Evolutionary conservation across 2,888 invertebrate species (phyloP).

Genomic region (Adelphocoris suturalis): DNA sequence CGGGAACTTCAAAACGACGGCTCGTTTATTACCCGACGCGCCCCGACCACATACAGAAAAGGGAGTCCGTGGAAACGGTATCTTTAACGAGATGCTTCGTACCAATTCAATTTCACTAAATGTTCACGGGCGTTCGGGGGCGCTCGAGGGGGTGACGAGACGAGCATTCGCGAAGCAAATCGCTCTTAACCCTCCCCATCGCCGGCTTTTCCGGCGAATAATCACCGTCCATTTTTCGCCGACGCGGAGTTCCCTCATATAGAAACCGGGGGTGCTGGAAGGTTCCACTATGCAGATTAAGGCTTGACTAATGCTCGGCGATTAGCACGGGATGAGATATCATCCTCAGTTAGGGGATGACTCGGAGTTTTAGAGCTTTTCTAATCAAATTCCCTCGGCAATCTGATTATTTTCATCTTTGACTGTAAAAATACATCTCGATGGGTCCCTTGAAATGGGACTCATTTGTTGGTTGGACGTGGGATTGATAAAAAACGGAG

Average conservation of each 20-base stretch:
- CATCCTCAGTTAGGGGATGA: conserved; percentile 8
- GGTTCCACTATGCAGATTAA: conserved; percentile 62
- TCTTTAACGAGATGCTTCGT: conserved; percentile 64
- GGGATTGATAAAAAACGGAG: conserved; percentile 48
- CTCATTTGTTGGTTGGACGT: conserved; percentile 37
- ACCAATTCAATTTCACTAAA: conserved; percentile 70
- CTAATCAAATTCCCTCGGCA: conserved; percentile 62
- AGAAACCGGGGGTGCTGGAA: neutral
- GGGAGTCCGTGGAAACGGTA: conserved; percentile 48
- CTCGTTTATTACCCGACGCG: conserved; percentile 5
- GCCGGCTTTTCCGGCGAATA: conserved; percentile 46
- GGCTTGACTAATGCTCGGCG: conserved; percentile 63
- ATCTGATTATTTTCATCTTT: conserved; percentile 67
- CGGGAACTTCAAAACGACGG: conserved; percentile 29
- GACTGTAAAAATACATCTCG: conserved; percentile 36
- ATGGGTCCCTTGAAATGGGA: neutral
- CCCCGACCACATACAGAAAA: conserved; percentile 21
- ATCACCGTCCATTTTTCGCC: conserved; percentile 65
- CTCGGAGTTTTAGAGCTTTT: conserved; percentile 45
- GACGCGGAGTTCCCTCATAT: conserved; percentile 29
- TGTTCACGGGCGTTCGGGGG: conserved; percentile 42
- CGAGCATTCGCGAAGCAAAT: conserved; percentile 5
- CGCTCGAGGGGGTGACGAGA: conserved; percentile 19
- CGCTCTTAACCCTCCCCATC: conserved; percentile 47
- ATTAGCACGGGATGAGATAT: conserved; percentile 63